Conservation (phyloP, 2,797 vertebrate species). For the Amblyraja radiata region DNA sequence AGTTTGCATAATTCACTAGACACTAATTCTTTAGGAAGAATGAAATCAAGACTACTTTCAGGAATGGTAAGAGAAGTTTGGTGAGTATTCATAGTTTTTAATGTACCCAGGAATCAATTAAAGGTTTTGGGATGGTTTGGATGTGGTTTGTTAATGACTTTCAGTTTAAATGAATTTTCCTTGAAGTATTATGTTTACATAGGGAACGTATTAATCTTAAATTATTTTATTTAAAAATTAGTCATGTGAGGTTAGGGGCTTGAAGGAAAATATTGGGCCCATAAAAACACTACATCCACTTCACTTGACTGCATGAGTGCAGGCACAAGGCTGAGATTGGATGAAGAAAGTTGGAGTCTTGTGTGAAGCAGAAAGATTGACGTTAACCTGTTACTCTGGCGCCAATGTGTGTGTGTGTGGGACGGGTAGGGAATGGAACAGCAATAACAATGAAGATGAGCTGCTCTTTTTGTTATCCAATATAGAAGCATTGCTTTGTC, state of each 20-base stretch:
- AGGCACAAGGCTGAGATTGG: too few species aligned
- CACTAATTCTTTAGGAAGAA: conserved; percentile 58
- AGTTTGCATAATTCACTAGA: conserved; percentile 67
- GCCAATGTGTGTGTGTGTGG: too few species aligned
- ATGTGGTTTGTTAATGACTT: background rate
- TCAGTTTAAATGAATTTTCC: background rate
- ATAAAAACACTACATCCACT: background rate
- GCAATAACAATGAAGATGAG: too few species aligned
- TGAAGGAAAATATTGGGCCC: background rate
- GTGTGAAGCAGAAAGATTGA: too few species aligned
- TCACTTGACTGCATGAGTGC: background rate
- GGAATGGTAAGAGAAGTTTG: conserved; percentile 52
- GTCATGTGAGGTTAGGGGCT: background rate
- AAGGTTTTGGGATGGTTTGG: background rate
- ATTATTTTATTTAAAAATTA: background rate
- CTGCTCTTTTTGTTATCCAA: too few species aligned
- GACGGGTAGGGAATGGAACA: too few species aligned
- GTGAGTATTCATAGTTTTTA: conserved; percentile 26
- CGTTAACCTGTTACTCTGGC: too few species aligned
- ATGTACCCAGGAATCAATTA: background rate
- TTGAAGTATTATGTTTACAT: background rate
- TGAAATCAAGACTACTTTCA: conserved; percentile 63
- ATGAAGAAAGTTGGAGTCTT: too few species aligned
- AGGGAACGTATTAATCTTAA: background rate
- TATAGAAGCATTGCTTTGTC: too few species aligned